A percentile compares a stretch with the other conserved stretches of the same genome.
Evolutionary conservation across 2,113 vertebrate genomes (phyloP).

Genomic region (Carollia perspicillata): DNA sequence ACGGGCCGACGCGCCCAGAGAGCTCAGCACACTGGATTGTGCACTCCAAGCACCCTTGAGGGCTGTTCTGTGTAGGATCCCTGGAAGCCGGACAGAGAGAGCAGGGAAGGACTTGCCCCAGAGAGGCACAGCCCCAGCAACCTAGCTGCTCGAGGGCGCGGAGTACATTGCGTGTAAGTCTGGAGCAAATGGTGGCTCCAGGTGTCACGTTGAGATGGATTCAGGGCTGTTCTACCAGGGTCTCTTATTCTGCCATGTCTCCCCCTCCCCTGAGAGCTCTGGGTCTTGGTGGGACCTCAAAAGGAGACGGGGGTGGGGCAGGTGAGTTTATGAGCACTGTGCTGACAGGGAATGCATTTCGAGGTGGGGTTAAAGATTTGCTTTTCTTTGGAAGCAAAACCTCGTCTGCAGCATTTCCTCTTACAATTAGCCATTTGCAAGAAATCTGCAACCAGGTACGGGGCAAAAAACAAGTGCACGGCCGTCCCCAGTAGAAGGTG

Average conservation of each 20-base stretch:
- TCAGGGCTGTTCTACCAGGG: background rate
- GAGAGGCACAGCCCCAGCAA: background rate
- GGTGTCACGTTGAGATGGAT: background rate
- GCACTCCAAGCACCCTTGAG: background rate
- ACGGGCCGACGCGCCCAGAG: background rate
- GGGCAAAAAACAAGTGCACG: background rate
- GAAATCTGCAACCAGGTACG: background rate
- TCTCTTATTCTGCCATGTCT: background rate
- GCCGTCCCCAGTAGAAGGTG: background rate
- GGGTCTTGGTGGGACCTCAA: background rate
- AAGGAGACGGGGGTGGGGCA: background rate
- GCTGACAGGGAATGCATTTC: background rate
- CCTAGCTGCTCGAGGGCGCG: background rate
- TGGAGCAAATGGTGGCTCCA: background rate
- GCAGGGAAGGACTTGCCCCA: background rate
- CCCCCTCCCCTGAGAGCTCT: background rate
- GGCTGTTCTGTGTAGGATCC: background rate
- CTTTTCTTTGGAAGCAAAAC: background rate
- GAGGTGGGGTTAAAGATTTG: background rate
- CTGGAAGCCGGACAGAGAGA: background rate
- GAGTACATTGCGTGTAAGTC: background rate
- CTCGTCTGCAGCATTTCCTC: background rate
- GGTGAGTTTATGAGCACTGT: background rate
- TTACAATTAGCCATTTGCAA: conserved; percentile 11
- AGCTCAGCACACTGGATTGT: background rate